Base-by-base conservation (phyloP, 2,797 vertebrate species). In the Alcedo quadribrachys region DNA sequence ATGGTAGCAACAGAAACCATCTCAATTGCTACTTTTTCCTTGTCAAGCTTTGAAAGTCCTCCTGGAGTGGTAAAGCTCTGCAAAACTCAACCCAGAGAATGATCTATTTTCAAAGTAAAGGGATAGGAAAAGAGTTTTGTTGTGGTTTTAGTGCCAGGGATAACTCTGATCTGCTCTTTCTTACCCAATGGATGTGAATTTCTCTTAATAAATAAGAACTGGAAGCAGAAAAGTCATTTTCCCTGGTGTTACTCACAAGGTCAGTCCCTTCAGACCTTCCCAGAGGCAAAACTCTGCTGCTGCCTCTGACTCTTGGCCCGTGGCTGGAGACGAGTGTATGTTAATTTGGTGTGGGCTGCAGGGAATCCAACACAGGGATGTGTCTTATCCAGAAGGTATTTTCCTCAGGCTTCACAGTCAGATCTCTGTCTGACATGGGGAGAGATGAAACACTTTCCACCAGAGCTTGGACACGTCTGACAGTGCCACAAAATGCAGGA, bases 311-410 rank as follows among this genome's bases (percentile, higher is more conserved):
- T 6, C 21, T 25, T 53, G 51, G 25, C 60, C 53, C 9, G 18
- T 18, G 27, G 42, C 80, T 71, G 67, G 10, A 14, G 5, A 45
- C 0, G 1, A 43, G 11, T 2, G 2, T 18, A 15, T 11, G 33
- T 10, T 6, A 17, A n/a, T 28, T 18, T 21, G 48, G 33, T 54
- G 30, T 15, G 7, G 48, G 37, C 50, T 32, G 17, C 32, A 30
- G 65, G 46, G 18, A 22, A 10, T 4, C 15, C 48, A 16, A 46
- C 27, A 11, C 21, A 2, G 7, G 20, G 33, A 13, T 1, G 0
- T 27, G 24, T 7, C 43, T 50, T 14, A 24, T 14, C 80, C 53
- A 19, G 40, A 40, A 57, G 30, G 21, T 9, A 15, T 62, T 73
- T 73, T 50, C 61, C 27, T 55, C 54, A 22, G 7, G 25, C 6